A percentile compares a stretch with the other conserved stretches of the same genome.
phyloP scores from a whole-genome alignment of 2,888 invertebrate species.

The Zonitis immaculata region DNA sequence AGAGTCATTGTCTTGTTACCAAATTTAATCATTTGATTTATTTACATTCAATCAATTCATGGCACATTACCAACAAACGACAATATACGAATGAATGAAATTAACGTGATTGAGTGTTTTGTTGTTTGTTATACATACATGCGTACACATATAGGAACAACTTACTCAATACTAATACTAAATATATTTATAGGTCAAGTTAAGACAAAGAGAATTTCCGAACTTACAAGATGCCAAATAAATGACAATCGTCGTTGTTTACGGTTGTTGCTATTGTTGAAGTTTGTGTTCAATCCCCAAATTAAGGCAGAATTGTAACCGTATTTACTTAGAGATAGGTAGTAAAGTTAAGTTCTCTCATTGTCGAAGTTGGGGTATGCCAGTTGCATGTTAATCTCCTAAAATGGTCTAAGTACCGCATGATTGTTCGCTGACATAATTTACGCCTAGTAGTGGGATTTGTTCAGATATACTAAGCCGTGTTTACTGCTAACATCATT shows the following conservation, averaged over 20 bases:
- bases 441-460: constrained; percentile 48
- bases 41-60: constrained; percentile 6
- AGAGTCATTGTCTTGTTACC: constrained; percentile 13
- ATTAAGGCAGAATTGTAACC: constrained; percentile 34
- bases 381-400: constrained; percentile 44
- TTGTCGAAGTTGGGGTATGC: constrained; percentile 40
- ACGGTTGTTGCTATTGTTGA: constrained; percentile 25
- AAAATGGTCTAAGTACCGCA: constrained; percentile 46
- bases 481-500: constrained; percentile 41
- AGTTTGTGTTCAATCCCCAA: constrained; percentile 29
- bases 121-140: no score
- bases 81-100: neutral
- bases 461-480: constrained; percentile 41
- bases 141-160: no score
- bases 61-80: neutral
- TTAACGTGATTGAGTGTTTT: constrained; percentile 2
- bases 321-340: constrained; percentile 43
- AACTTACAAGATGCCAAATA: constrained; percentile 23
- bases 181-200: constrained; percentile 24
- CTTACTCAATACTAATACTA: constrained; percentile 11
- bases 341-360: constrained; percentile 45
- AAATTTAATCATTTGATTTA: constrained; percentile 3
- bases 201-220: constrained; percentile 22
- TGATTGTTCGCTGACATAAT: constrained; percentile 49
- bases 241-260: constrained; percentile 26